Conservation (phyloP, 2,888 invertebrate species). For the Andrena minutula region DNA sequence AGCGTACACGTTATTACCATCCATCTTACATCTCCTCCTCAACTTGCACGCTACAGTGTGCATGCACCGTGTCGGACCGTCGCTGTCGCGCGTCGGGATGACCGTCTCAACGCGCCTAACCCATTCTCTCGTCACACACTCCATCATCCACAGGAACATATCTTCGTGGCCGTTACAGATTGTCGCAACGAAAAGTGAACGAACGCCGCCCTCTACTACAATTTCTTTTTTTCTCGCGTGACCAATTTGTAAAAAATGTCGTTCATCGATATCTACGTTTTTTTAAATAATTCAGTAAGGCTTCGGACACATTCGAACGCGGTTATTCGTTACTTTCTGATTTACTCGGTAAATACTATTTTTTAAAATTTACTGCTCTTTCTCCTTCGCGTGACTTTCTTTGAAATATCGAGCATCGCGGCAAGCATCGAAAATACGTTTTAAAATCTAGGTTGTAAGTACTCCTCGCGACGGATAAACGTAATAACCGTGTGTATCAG, state of each 20-base stretch:
- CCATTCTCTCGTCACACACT: conserved; percentile 44
- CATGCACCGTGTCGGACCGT: conserved; percentile 8
- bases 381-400: conserved; percentile 10
- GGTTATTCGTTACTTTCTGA: conserved; percentile 39
- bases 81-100: conserved; percentile 2
- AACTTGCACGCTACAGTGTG: conserved; percentile 5
- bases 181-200: conserved; percentile 54
- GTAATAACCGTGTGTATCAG: conserved; percentile 33
- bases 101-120: conserved; percentile 29
- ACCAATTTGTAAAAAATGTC: conserved; percentile 57
- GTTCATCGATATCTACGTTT: conserved; percentile 35
- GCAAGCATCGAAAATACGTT: conserved; percentile 58
- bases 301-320: conserved; percentile 52
- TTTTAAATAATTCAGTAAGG: conserved; percentile 57
- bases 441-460: conserved; percentile 49
- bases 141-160: conserved; percentile 62
- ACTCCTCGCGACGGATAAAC: conserved; percentile 58
- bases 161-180: conserved; percentile 61
- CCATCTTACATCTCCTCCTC: conserved; percentile 28
- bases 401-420: conserved; percentile 49
- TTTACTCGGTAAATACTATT: conserved; percentile 41
- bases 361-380: conserved; percentile 24
- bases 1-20: conserved; percentile 56
- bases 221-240: conserved; percentile 33
- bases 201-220: conserved; percentile 56